A percentile compares a stretch with the other conserved stretches of the same genome.
Evolutionary conservation across 2,888 invertebrate genomes (phyloP).

Genomic region (Drosophila tripunctata): DNA sequence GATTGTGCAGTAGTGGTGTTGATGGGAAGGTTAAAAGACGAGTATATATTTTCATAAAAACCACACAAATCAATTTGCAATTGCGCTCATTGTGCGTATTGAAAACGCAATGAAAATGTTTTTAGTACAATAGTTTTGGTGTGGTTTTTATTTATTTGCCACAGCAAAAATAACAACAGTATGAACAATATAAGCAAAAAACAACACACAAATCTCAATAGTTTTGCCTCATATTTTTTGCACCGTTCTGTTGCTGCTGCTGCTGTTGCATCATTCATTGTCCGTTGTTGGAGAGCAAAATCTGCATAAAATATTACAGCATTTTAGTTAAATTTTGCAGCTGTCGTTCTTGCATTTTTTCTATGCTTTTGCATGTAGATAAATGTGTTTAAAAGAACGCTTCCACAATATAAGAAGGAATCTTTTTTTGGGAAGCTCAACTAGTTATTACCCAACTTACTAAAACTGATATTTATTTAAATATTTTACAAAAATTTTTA

Average conservation of each 20-base stretch:
- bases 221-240: slow-evolving; percentile 21
- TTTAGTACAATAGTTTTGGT: slow-evolving; percentile 67
- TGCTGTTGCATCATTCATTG: slow-evolving; percentile 13
- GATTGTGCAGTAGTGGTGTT: background rate
- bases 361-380: slow-evolving; percentile 7
- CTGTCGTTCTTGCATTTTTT: slow-evolving; percentile 31
- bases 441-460: background rate
- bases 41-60: slow-evolving; percentile 38
- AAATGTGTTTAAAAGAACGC: slow-evolving; percentile 12
- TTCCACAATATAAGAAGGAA: background rate
- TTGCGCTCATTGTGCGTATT: slow-evolving; percentile 53
- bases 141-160: slow-evolving; percentile 67
- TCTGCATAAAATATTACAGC: slow-evolving; percentile 27
- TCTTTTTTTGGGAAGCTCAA: background rate
- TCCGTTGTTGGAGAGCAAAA: slow-evolving; percentile 37
- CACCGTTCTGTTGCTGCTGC: too few species aligned
- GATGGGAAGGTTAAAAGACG: background rate
- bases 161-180: slow-evolving; percentile 21
- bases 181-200: background rate
- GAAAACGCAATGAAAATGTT: slow-evolving; percentile 55
- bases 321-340: slow-evolving; percentile 45
- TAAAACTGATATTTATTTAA: too few species aligned
- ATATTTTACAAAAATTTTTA: too few species aligned
- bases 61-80: slow-evolving; percentile 77
- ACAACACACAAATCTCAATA: slow-evolving; percentile 17